Evolutionary conservation across 2,113 vertebrate species (phyloP), one percentile per base, ranked within the genome.

Genomic region (Typhlomys cinereus): DNA sequence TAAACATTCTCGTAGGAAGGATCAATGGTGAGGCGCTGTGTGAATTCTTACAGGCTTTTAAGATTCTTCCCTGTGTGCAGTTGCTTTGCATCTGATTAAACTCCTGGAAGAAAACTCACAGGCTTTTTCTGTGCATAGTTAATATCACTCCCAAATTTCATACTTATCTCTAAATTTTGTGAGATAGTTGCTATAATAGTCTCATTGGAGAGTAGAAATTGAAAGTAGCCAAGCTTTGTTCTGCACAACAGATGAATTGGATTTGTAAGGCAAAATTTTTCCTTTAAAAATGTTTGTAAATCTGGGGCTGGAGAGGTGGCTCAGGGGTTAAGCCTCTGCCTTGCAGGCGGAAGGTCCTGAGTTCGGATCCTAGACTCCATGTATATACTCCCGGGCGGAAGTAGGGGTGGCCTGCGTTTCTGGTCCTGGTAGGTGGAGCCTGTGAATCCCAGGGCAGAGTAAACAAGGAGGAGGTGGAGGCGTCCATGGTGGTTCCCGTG

Each of bases 231-330:
- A 85, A 6, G 27, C 66, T 27, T 89, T 48, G 20, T 79, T 89
- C 4, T 61, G 0, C 48, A 44, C 0, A 8, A 89, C 9, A 31
- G 48, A 61, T 54, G 34, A 90, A 59, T 89, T 41, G 41, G 15
- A 62, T 94, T 91, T 61, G 62, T 36, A 36, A 85, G 83, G 59
- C 64, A 57, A 64, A 52, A 4, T 52, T 69, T 89, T 85, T 75
- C 21, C 44, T 93, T 29, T 88, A 61, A n/a, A n/a, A n/a, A n/a
- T n/a, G n/a, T n/a, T n/a, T n/a, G n/a, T n/a, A n/a, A n/a, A n/a
- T n/a, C n/a, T n/a, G n/a, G n/a, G n/a, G n/a, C n/a, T n/a, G n/a
- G n/a, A n/a, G n/a, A n/a, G n/a, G n/a, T n/a, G n/a, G n/a, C n/a
- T n/a, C n/a, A n/a, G n/a, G n/a, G n/a, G n/a, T n/a, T n/a, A n/a